phyloP scores from a whole-genome alignment of 2,888 invertebrate genomes.

The Phortica magna region DNA sequence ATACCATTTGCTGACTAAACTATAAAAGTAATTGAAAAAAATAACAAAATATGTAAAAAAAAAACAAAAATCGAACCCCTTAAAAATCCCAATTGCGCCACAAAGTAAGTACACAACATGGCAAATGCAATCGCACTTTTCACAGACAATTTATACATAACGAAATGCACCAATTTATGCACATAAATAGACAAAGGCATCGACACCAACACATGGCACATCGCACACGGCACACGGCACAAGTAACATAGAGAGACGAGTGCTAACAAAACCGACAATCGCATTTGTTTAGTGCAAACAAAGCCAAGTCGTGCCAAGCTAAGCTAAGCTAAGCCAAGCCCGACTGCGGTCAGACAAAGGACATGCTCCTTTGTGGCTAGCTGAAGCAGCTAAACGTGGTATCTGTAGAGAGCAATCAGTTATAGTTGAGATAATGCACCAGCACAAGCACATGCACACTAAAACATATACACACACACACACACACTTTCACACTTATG shows the following conservation, averaged over 20 bases:
- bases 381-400: conserved; percentile 15
- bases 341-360: conserved; percentile 29
- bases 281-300: conserved; percentile 25
- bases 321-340: not conserved
- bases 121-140: not conserved
- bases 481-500: conserved; percentile 34
- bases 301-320: conserved; percentile 37
- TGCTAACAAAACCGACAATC: conserved; percentile 32
- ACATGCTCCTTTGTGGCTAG: conserved; percentile 50
- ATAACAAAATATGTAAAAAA: not conserved
- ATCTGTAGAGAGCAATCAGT: conserved; percentile 56
- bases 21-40: not conserved
- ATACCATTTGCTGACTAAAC: too few relatives aligned
- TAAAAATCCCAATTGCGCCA: not conserved
- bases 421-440: conserved; percentile 57
- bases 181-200: conserved; percentile 11
- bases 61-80: not conserved
- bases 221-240: conserved; percentile 27
- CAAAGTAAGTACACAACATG: conserved; percentile 7
- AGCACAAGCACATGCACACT: conserved; percentile 32
- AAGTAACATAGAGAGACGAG: conserved; percentile 40
- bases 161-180: conserved; percentile 37
- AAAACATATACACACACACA: conserved; percentile 18
- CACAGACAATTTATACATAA: conserved; percentile 49
- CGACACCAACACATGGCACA: not conserved